Percentiles rank a stretch among this genome's conserved stretches.
Conservation (phyloP, 2,113 vertebrate genomes). For the rat (Rattus norvegicus) region GRCr8 NC_086037.1:931001-931500, state of each 20-base stretch:
- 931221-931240: background rate
- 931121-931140: background rate
- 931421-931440: background rate
- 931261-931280: background rate
- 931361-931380: background rate
- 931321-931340: no score
- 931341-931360: background rate
- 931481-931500: background rate
- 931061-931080: background rate
- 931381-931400: background rate
- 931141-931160: background rate
- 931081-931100: accelerated
- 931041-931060: background rate
- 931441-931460: background rate
- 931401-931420: background rate
- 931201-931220: background rate
- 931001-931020: accelerated
- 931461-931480: background rate
- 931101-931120: background rate
- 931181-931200: background rate
- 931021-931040: accelerated
- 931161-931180: background rate
- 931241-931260: background rate
- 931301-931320: background rate
- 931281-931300: background rate